phyloP scores from a whole-genome alignment of 2,113 vertebrate genomes.

The Myiozetetes cayanensis region DNA sequence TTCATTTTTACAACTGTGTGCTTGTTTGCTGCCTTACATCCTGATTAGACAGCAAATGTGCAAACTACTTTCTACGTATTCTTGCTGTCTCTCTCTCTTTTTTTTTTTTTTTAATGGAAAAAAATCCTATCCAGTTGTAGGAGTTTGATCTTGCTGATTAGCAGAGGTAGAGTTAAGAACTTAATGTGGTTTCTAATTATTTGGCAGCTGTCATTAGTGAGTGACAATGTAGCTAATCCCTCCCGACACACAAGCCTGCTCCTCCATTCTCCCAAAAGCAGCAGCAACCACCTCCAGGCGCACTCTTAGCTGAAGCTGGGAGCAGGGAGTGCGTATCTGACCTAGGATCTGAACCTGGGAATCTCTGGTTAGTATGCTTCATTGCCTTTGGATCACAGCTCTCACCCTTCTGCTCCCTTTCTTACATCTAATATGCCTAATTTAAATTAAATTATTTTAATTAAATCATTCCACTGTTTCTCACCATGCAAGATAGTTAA shows the following conservation, averaged over 20 bases:
- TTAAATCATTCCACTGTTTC: neutral
- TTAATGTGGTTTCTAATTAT: constrained; percentile 50
- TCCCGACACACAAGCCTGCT: neutral
- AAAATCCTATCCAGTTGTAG: neutral
- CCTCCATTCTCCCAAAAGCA: constrained; percentile 11
- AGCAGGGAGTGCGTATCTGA: neutral
- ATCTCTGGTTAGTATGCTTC: constrained; percentile 36
- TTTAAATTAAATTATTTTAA: constrained; percentile 35
- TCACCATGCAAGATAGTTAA: neutral
- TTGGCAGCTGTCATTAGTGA: constrained; percentile 50
- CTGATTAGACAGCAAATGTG: neutral
- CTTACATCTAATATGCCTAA: constrained; percentile 12
- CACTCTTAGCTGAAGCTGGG: neutral
- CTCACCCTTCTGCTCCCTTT: constrained; percentile 11
- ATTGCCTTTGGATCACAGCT: neutral
- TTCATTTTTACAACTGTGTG: neutral
- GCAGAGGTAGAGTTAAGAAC: constrained; percentile 38
- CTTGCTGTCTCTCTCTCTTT: neutral
- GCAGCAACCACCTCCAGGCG: neutral
- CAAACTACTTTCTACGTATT: neutral
- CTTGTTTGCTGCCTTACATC: neutral
- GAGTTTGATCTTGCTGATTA: constrained; percentile 49
- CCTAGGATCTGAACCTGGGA: neutral
- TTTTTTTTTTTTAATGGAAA: neutral
- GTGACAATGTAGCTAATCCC: constrained; percentile 47